These are phyloP conservation scores for Rhizoglyphus robini DNA, from an alignment of 1,140 invertebrate species.

Conservation along the genomic window DNA sequence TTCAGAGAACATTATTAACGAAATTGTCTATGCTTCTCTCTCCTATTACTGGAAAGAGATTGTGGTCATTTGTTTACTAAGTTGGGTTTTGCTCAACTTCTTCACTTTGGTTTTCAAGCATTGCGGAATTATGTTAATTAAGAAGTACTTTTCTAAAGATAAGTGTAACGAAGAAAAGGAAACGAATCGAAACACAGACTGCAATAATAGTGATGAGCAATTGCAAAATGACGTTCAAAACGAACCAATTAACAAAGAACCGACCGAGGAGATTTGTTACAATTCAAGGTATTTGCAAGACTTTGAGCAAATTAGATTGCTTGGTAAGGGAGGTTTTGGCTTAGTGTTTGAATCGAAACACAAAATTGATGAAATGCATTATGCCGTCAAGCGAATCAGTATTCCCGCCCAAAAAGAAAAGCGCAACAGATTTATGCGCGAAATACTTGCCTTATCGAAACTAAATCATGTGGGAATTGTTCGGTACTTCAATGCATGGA, in stretches of 20 bases:
- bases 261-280: slow-evolving; percentile 24
- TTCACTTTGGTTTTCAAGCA: slow-evolving; percentile 10
- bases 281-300: slow-evolving; percentile 64
- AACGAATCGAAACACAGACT: neutral
- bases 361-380: slow-evolving; percentile 82
- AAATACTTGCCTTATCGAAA: slow-evolving; percentile 83
- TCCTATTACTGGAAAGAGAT: slow-evolving; percentile 49
- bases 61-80: slow-evolving; percentile 45
- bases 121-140: neutral
- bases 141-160: neutral
- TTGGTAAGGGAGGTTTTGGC: slow-evolving; percentile 91
- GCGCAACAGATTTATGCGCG: slow-evolving; percentile 71
- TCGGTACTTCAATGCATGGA: slow-evolving; percentile 83
- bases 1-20: neutral
- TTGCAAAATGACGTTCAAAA: no score
- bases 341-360: slow-evolving; percentile 90
- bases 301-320: slow-evolving; percentile 64
- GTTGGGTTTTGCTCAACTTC: slow-evolving; percentile 21
- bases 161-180: neutral
- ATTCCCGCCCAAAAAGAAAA: slow-evolving; percentile 62
- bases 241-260: neutral
- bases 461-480: slow-evolving; percentile 90
- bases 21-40: slow-evolving; percentile 11
- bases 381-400: slow-evolving; percentile 87
- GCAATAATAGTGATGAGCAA: neutral